Base-by-base conservation (phyloP, 2,888 invertebrate species). In the Norana najaformis region DNA sequence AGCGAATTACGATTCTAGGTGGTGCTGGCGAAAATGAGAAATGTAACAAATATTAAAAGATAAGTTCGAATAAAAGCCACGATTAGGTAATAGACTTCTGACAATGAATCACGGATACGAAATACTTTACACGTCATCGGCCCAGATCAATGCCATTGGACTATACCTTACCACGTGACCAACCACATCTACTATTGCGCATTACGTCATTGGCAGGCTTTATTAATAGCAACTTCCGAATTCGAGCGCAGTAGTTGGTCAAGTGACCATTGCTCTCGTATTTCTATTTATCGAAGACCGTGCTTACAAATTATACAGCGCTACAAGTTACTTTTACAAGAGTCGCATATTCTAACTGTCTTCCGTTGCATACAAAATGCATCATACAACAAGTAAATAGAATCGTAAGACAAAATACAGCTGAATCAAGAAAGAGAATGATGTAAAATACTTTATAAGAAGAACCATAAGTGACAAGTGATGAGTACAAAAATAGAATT, bases 51-150 rank as follows among this genome's bases (percentile, higher is more conserved):
- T 47, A 47, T 69, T 30, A n/a, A 69, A n/a, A 69, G 69, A 69
- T 23, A 37, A 85, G 36, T 35, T 85, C 85, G 35, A 37, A 37
- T 36, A 36, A 85, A 85, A 85, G 35, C 85, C 34, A 85, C 30
- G 36, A 23, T 85, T 85, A 35, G 37, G 85, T 37, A 85, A 85
- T 85, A 85, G 85, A 85, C 85, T 36, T 85, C 85, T 85, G 85
- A 85, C 85, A 85, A 85, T 85, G 85, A 85, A 85, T 85, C 85
- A 85, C 85, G 85, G 23, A 85, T 85, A 35, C 83, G 83, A 89
- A 38, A 39, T 89, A 85, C 88, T 37, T 41, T 88, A 90, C 90
- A 90, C 90, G 90, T 90, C 90, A 90, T 85, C 39, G 83, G 47
- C 41, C 47, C 41, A 85, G 41, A 35, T 36, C 34, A 23, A 35